A percentile compares a stretch with the other conserved stretches of the same genome.
phyloP scores from a whole-genome alignment of 2,888 invertebrate species.

The Gryllus longicercus region DNA sequence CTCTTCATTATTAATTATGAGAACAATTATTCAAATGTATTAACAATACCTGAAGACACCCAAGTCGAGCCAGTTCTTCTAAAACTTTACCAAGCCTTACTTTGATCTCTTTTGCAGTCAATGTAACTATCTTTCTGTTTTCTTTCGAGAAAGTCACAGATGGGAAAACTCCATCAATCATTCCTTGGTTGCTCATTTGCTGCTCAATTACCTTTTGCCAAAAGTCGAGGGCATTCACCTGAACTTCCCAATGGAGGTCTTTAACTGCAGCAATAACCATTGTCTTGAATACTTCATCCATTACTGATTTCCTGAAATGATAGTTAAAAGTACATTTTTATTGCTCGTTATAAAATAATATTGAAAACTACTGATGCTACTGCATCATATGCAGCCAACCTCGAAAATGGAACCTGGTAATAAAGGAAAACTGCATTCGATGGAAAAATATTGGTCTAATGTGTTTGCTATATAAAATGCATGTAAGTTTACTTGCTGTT shows the following conservation, averaged over 20 bases:
- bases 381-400: too few species aligned
- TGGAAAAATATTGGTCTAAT: too few species aligned
- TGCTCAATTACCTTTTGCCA: conserved; percentile 67
- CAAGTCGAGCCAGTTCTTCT: conserved; percentile 63
- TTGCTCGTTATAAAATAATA: not conserved
- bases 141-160: conserved; percentile 76
- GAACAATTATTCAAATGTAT: not conserved
- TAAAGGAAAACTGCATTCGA: too few species aligned
- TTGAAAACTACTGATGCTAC: not conserved
- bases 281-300: conserved; percentile 58
- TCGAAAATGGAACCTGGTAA: too few species aligned
- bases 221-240: conserved; percentile 65
- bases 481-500: too few species aligned
- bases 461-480: too few species aligned
- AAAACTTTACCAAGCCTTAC: conserved; percentile 63
- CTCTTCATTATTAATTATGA: too few species aligned
- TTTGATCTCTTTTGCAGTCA: conserved; percentile 65
- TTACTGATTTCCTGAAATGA: conserved; percentile 46
- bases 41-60: conserved; percentile 61
- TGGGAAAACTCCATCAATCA: conserved; percentile 77
- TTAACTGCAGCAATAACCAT: conserved; percentile 64
- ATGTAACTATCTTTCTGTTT: conserved; percentile 69
- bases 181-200: conserved; percentile 70
- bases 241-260: conserved; percentile 82
- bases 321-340: not conserved